These are phyloP conservation scores for Eulithis testata DNA, from an alignment of 2,888 invertebrate genomes.

Conservation along the genomic window DNA sequence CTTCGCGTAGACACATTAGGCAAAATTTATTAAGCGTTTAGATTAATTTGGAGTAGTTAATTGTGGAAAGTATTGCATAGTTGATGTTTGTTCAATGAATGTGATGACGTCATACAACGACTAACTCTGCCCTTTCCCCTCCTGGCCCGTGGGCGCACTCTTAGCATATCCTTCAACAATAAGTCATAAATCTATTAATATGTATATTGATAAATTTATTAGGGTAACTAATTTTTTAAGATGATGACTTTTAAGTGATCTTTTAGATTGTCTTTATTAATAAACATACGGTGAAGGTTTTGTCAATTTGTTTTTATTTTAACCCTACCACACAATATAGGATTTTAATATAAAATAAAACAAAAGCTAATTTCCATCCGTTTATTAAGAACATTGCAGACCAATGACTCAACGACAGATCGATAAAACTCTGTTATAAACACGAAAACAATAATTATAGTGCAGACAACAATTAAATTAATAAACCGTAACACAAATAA, in stretches of 20 bases:
- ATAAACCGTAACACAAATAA: constrained; percentile 57
- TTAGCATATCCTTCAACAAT: constrained; percentile 85
- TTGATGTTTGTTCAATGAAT: constrained; percentile 79
- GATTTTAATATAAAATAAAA: constrained; percentile 45
- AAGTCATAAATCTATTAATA: constrained; percentile 80
- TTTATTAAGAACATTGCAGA: constrained; percentile 80
- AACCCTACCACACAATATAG: constrained; percentile 2
- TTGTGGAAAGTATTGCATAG: constrained; percentile 74
- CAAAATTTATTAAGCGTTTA: constrained; percentile 78
- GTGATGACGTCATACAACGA: constrained; percentile 83
- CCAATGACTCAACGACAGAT: constrained; percentile 72
- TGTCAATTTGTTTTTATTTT: constrained; percentile 78
- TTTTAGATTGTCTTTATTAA: constrained; percentile 85
- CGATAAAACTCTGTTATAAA: constrained; percentile 80
- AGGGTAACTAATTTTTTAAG: constrained; percentile 85
- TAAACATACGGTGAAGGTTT: constrained; percentile 85
- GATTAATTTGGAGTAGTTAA: constrained; percentile 73
- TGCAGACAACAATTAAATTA: constrained; percentile 81
- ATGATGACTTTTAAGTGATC: constrained; percentile 84
- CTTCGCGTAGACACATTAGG: constrained; percentile 83
- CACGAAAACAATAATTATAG: constrained; percentile 71
- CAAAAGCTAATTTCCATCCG: constrained; percentile 62
- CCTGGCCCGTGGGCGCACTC: constrained; percentile 46
- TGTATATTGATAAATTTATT: constrained; percentile 84
- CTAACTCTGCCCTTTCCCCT: constrained; percentile 67